Base-by-base conservation (phyloP, 2,113 vertebrate genomes). In the Corythornis cristatus region DNA sequence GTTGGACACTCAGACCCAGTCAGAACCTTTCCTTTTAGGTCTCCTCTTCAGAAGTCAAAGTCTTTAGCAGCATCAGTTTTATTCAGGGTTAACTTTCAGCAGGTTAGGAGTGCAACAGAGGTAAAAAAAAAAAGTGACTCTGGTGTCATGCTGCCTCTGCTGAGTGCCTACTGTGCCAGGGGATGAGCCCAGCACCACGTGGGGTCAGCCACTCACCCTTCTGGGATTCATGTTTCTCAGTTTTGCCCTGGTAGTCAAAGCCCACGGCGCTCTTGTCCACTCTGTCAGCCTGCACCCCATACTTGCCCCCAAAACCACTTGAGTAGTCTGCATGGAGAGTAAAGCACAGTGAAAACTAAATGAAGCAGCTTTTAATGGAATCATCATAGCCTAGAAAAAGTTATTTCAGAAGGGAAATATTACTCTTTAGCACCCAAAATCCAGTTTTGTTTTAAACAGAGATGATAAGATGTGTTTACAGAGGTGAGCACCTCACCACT, bases 191-290 rank as follows among this genome's bases (percentile, higher is more conserved):
- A 56, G 29, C 64, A 65, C 22, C 22, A 56, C 2, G 1, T n/a
- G 58, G 53, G 35, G 31, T 56, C 54, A 56, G 17, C 35, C 58
- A 94, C 96, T 50, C 35, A 99, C 99, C 99, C 98, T 98, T 99
- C 98, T 99, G 99, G 0, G 99, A 99, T 95, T 99, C 98, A 16
- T 99, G 99, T 74, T 98, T 98, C 97, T 99, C 99, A 0, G 98
- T 99, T 96, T 99, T 99, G 37, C 98, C 98, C 97, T 99, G 98
- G 97, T 99, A 99, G 96, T 99, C 99, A 37, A 99, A 99, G 80
- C 99, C 99, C 95, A 99, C 93, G 0, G 99, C 99, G 8, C 99
- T 99, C 97, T 99, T 99, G 98, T 99, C 99, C 97, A 99, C 98
- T 9, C 99, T 98, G 98, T 99, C 99, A 0, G 98, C 98, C 97